These are phyloP conservation scores for Neoseiulus cucumeris DNA, from an alignment of 1,140 invertebrate genomes.

Conservation along the genomic window DNA sequence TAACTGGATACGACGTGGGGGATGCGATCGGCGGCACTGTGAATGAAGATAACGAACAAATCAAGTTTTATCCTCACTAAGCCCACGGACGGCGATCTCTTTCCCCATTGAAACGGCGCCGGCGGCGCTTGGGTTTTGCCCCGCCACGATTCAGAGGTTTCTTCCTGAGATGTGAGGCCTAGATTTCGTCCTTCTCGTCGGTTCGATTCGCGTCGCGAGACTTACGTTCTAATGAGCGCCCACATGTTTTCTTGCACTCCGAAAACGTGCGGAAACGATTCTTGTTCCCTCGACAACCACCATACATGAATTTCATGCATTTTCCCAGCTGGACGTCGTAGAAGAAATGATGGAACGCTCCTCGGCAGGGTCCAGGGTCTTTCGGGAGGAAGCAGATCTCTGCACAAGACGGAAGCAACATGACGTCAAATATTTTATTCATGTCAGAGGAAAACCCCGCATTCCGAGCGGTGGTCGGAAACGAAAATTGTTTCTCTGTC, in stretches of 20 bases:
- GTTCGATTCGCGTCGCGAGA: background rate
- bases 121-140: no score
- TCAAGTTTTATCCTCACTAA: background rate
- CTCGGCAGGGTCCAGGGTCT: constrained; percentile 56
- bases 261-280: constrained; percentile 14
- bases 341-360: constrained; percentile 59
- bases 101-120: no score
- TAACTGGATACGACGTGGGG: background rate
- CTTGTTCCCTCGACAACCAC: constrained; percentile 24
- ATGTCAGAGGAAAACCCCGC: background rate
- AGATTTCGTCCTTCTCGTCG: background rate
- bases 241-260: constrained; percentile 49
- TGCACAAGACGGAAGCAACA: no score
- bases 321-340: constrained; percentile 44
- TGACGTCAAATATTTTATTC: background rate
- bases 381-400: constrained; percentile 56
- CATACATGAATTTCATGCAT: constrained; percentile 28
- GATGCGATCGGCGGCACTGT: background rate
- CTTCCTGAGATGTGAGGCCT: background rate
- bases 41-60: background rate
- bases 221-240: constrained; percentile 20
- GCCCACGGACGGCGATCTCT: no score
- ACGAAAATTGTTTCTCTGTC: no score
- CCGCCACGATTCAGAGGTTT: no score
- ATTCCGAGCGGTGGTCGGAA: background rate